A percentile compares a stretch with the other conserved stretches of the same genome.
These are phyloP conservation scores for Scaptomyza reducta DNA, from an alignment of 2,888 invertebrate species.

Conservation along the genomic window DNA sequence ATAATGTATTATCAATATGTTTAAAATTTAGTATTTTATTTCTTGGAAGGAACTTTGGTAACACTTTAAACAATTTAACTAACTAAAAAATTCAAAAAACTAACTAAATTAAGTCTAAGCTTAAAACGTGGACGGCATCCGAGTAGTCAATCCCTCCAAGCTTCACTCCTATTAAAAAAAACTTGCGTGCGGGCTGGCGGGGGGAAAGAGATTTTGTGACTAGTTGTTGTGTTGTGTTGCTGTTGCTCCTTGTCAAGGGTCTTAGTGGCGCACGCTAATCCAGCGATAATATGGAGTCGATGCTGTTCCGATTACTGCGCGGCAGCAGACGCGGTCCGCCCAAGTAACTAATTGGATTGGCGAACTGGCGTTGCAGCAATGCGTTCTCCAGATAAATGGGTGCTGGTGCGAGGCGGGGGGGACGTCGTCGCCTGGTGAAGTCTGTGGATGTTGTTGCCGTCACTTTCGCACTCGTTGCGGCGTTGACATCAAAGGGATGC, in stretches of 20 bases:
- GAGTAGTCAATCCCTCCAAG: background rate
- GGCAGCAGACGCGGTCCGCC: slow-evolving; percentile 87
- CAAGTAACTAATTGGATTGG: slow-evolving; percentile 89
- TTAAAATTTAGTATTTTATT: background rate
- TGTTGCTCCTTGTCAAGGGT: background rate
- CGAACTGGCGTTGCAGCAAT: slow-evolving; percentile 84
- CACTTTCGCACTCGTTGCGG: slow-evolving; percentile 38
- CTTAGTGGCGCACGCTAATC: slow-evolving; percentile 84
- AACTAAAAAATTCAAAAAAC: background rate
- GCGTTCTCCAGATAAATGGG: slow-evolving; percentile 84
- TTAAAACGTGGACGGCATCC: background rate
- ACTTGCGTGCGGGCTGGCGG: background rate
- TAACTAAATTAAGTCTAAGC: background rate
- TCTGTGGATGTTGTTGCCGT: slow-evolving; percentile 12
- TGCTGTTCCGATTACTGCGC: slow-evolving; percentile 85
- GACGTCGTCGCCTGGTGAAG: slow-evolving; percentile 20
- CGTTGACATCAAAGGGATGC: slow-evolving; percentile 57
- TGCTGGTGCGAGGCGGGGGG: slow-evolving; percentile 38
- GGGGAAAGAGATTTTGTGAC: background rate
- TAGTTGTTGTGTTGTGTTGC: background rate
- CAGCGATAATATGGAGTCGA: slow-evolving; percentile 89
- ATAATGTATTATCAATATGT: background rate
- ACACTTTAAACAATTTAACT: background rate
- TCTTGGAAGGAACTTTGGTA: background rate
- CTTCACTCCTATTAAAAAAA: background rate